These are phyloP conservation scores for Cyphomyrus discorhynchus DNA, from an alignment of 2,113 vertebrate genomes.

Conservation along the genomic window DNA sequence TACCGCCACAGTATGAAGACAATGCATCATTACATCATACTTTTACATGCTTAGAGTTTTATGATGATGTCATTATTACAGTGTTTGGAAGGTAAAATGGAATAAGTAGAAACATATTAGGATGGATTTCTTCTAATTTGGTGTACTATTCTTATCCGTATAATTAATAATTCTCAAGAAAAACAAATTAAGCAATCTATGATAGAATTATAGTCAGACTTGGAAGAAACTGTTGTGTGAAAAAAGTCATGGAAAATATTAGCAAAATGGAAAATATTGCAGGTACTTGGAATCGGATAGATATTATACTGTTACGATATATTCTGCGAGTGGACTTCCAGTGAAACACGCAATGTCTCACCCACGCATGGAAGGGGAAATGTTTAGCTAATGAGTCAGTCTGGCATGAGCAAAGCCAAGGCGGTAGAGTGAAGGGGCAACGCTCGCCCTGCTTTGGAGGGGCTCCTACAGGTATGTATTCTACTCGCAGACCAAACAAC, in stretches of 20 bases:
- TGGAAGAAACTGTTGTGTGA: slow-evolving; percentile 55
- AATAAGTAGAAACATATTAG: slow-evolving; percentile 31
- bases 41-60: not conserved
- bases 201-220: slow-evolving; percentile 46
- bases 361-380: slow-evolving; percentile 37
- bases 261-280: slow-evolving; percentile 71
- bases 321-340: slow-evolving; percentile 60
- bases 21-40: slow-evolving; percentile 3
- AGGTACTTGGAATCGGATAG: slow-evolving; percentile 65
- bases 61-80: slow-evolving; percentile 4
- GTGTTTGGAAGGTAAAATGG: not conserved
- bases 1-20: not conserved
- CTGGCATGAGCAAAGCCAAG: slow-evolving; percentile 51
- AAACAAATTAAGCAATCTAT: slow-evolving; percentile 35
- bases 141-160: slow-evolving; percentile 30
- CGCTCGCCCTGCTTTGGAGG: not conserved
- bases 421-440: slow-evolving; percentile 35
- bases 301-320: slow-evolving; percentile 64
- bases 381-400: slow-evolving; percentile 60
- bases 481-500: not conserved
- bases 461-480: not conserved
- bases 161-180: slow-evolving; percentile 52
- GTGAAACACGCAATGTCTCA: slow-evolving; percentile 58
- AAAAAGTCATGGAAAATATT: slow-evolving; percentile 75
- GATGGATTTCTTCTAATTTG: slow-evolving; percentile 35